Evolutionary conservation across 2,113 vertebrate species (phyloP), one percentile per base, ranked within the genome.

Genomic region (Corvus cornix): DNA sequence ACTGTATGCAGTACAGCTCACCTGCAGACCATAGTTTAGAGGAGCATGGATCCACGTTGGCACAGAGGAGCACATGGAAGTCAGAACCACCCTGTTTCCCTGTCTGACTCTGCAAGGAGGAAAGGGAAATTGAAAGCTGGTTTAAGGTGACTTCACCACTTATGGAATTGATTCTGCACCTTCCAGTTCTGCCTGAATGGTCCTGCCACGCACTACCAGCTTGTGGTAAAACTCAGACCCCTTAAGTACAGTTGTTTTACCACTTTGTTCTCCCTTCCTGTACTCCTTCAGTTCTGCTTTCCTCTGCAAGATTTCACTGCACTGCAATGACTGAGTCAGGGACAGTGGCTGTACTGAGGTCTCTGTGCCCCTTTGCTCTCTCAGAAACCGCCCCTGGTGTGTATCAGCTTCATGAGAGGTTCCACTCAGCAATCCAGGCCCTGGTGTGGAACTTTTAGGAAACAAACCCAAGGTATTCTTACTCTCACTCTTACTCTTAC

Each of bases 281-380:
- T 27, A 22, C 5, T 72, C 31, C 8, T 52, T 53, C 44, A 33
- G 2, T 41, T 90, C 16, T 72, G 20, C 39, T 58, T 77, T 80
- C 17, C 23, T 26, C 46, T 11, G 2, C 16, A 30, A 12, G 11
- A 52, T 10, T 37, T 84, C n/a, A 30, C 37, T 19, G 1, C 20
- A 43, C 24, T 6, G 2, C 39, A n/a, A 13, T 3, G 3, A 26
- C 22, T 8, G 24, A 44, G 14, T 6, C 0, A 2, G 46, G 16
- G 15, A 51, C 26, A 35, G 6, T 21, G 23, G 10, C 37, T 73
- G 28, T 33, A 17, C 16, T 49, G 35, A 58, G 22, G 16, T 41
- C 13, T 18, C 23, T 72, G 33, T 26, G 13, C 23, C 46, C 15
- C 43, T 68, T 31, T 56, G 10, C 30, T 14, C 10, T 39, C 26